Conservation (phyloP, 2,888 invertebrate species). For the Limnephilus lunatus region DNA sequence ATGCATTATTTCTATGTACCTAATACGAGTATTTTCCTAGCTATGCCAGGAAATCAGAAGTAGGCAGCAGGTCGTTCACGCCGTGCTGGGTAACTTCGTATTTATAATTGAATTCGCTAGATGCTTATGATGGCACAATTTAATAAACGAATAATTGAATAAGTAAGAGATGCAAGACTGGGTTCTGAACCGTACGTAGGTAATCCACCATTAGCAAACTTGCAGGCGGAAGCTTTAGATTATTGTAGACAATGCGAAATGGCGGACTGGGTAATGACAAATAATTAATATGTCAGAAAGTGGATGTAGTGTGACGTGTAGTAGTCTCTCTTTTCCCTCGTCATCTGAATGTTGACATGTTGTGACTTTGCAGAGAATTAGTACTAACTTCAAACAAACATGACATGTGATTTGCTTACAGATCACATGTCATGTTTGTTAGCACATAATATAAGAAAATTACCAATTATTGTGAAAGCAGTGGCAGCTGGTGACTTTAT, state of each 20-base stretch:
- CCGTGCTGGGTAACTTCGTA: background rate
- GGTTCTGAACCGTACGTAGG: background rate
- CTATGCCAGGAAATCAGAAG: background rate
- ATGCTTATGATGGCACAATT: slow-evolving; percentile 12
- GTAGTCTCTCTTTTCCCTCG: background rate
- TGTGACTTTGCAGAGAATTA: background rate
- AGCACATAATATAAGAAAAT: background rate
- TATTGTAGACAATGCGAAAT: slow-evolving; percentile 3
- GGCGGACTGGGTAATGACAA: background rate
- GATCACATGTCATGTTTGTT: no score
- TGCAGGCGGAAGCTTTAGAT: background rate
- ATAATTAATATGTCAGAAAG: slow-evolving; percentile 24
- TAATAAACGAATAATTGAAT: slow-evolving; percentile 26
- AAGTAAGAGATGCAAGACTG: slow-evolving; percentile 15
- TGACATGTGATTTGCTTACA: background rate
- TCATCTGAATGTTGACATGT: background rate
- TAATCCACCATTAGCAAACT: background rate
- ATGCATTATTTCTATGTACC: background rate
- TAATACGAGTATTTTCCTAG: background rate
- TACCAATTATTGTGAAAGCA: no score
- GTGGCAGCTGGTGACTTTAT: no score
- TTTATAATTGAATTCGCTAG: slow-evolving; percentile 13
- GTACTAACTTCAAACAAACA: background rate
- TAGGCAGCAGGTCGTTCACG: background rate
- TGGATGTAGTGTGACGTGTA: background rate